These are phyloP conservation scores for Amyelois transitella DNA, from an alignment of 1,140 invertebrate species.

Conservation along the genomic window DNA sequence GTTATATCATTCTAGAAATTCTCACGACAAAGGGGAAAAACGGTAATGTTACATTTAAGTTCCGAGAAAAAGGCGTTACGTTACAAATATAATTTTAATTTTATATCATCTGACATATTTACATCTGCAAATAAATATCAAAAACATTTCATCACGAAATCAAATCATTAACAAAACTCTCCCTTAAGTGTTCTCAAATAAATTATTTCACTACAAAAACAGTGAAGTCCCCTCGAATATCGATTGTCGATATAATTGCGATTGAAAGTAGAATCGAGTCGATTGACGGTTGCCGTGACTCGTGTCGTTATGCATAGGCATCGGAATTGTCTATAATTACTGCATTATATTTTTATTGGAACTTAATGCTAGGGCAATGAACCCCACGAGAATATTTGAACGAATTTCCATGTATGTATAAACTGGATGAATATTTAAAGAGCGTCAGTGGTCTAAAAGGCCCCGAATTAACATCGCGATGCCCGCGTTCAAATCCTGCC, in stretches of 20 bases:
- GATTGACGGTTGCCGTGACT: background rate
- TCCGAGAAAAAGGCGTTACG: too few species aligned
- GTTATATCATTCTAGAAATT: too few species aligned
- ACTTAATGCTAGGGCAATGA: background rate
- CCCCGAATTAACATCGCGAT: too few species aligned
- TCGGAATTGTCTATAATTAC: background rate
- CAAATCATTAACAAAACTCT: background rate
- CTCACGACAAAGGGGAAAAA: too few species aligned
- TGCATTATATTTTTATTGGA: background rate
- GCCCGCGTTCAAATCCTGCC: too few species aligned
- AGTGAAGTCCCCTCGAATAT: background rate
- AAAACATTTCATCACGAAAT: background rate
- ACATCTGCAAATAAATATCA: background rate
- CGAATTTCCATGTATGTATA: too few species aligned
- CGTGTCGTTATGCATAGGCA: background rate
- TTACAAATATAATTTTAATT: too few species aligned
- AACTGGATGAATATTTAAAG: too few species aligned
- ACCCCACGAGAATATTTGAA: too few species aligned
- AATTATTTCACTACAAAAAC: background rate
- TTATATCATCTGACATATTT: too few species aligned
- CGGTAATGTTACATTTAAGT: too few species aligned
- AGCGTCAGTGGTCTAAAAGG: too few species aligned
- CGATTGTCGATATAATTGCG: background rate
- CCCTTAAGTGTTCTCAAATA: background rate
- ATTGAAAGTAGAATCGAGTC: background rate